A percentile compares a stretch with the other conserved stretches of the same genome.
These are phyloP conservation scores for Drosophila pectinifera DNA, from an alignment of 1,140 invertebrate genomes.

Conservation along the genomic window DNA sequence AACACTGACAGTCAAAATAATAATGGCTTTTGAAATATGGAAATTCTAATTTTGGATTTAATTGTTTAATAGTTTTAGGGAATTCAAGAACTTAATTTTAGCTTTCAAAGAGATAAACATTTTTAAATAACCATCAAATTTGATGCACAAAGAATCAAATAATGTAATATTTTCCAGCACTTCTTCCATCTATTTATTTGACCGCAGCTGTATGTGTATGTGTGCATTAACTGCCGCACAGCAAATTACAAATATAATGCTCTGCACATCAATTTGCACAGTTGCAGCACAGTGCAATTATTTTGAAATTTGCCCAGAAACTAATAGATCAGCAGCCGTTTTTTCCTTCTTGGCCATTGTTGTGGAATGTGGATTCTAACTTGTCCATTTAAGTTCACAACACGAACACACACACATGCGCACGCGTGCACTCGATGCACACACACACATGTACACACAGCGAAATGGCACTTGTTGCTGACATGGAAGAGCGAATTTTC, in stretches of 20 bases:
- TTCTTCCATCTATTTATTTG: neutral
- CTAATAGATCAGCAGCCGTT: conserved; percentile 69
- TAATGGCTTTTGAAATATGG: too few relatives aligned
- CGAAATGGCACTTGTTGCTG: conserved; percentile 36
- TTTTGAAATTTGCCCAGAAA: conserved; percentile 76
- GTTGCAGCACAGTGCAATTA: conserved; percentile 60
- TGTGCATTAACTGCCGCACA: conserved; percentile 3
- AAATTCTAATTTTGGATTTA: too few relatives aligned
- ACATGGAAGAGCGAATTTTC: conserved; percentile 51
- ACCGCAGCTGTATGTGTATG: neutral
- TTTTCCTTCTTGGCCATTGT: conserved; percentile 61
- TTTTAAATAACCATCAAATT: neutral
- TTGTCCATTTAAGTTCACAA: conserved; percentile 77
- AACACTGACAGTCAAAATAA: neutral
- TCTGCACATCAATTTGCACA: conserved; percentile 53
- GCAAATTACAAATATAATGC: conserved; percentile 61
- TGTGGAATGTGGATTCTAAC: conserved; percentile 79
- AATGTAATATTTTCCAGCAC: neutral
- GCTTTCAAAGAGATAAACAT: neutral
- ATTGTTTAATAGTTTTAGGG: too few relatives aligned
- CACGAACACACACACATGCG: conserved; percentile 31
- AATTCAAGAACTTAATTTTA: too few relatives aligned
- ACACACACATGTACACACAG: conserved; percentile 23
- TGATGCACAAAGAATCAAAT: neutral
- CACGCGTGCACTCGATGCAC: conserved; percentile 23